Evolutionary conservation across 2,113 vertebrate genomes (phyloP), one percentile per base, ranked within the genome.

Genomic region (Neolamprologus falcicula): DNA sequence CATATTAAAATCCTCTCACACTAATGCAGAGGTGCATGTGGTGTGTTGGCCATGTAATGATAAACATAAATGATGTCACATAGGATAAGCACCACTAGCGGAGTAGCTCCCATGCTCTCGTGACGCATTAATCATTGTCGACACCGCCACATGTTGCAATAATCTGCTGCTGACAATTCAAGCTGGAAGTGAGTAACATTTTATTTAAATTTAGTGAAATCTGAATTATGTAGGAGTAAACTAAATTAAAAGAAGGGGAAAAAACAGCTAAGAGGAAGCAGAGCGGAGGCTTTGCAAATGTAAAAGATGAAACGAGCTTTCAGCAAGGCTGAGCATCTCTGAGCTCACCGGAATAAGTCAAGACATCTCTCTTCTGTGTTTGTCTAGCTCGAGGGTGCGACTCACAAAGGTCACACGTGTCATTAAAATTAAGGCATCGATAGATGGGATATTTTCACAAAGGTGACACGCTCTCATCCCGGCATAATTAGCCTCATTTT

Each of bases 361-460:
- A 81, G 61, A 89, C 57, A 63, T 90, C 47, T 85, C 40, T 84
- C 84, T 76, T 52, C 53, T 80, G 83, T 91, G 81, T 91, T 91
- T 92, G 89, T 93, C 90, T 90, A 68, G 87, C 90, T 91, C 82
- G 90, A 91, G 91, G 91, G 91, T 93, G 87, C n/a, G 68, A 89
- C 93, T 94, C 8, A 11, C 84, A 94, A 95, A 96, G 94, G 95
- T 94, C 93, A 90, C 16, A 63, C 1, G 63, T 92, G 93, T 92
- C 93, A 91, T 94, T 93, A 92, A 94, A 93, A 93, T 86, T 31
- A 86, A 95, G 89, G 86, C 90, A 84, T 94, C 92, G 90, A 93
- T 93, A 90, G 92, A 95, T 93, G 84, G 89, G 88, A 91, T 92
- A 92, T 94, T 94, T 93, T 94, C 95, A 87, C 92, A 94, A 92